Evolutionary conservation across 2,113 vertebrate species (phyloP).

Genomic region (Passer domesticus): DNA sequence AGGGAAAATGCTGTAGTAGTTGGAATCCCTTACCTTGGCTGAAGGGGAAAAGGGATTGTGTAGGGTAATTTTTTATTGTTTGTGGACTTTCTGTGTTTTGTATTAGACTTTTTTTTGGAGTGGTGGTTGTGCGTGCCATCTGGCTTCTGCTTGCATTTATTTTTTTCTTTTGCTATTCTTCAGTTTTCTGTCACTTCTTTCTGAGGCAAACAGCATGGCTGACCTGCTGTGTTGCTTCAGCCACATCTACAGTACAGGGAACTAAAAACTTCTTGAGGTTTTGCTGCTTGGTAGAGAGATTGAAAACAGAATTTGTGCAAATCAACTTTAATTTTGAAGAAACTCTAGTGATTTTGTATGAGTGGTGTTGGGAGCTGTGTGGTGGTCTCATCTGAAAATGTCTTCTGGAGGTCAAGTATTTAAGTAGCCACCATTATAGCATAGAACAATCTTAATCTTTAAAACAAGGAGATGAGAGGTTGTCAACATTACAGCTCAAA

Average conservation of each 20-base stretch:
- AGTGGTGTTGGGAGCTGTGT: background rate
- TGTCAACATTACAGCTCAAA: background rate
- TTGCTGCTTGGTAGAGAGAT: background rate
- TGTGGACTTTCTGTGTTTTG: background rate
- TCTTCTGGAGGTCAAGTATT: background rate
- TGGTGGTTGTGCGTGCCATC: background rate
- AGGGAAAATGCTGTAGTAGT: background rate
- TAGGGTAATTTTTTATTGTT: background rate
- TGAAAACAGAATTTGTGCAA: background rate
- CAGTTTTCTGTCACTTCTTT: background rate
- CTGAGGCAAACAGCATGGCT: background rate
- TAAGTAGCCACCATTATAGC: background rate
- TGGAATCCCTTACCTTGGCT: background rate
- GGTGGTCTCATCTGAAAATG: background rate
- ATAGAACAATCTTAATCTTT: background rate
- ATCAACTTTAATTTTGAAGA: background rate
- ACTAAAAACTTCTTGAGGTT: background rate
- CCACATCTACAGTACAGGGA: accelerated
- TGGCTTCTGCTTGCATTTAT: background rate
- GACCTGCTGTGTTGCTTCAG: background rate
- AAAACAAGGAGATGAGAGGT: background rate
- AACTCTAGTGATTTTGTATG: background rate
- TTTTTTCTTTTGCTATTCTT: background rate
- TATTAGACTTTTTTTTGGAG: background rate
- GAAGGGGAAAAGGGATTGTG: background rate